Percentiles rank a stretch among this genome's conserved stretches.
phyloP scores from a whole-genome alignment of 2,888 invertebrate species.

The Calameuta idolon region DNA sequence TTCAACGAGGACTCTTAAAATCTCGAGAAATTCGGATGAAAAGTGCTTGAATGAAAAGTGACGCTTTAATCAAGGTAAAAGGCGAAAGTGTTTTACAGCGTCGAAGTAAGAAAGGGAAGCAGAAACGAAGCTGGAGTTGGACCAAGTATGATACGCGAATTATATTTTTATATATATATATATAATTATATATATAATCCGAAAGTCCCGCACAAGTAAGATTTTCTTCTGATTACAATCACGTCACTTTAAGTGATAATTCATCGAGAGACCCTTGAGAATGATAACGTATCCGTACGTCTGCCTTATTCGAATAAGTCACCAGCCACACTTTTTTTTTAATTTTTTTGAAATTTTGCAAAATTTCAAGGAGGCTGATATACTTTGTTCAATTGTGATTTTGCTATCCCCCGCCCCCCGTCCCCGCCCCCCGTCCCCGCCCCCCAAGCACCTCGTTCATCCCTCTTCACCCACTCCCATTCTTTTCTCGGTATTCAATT shows the following conservation, averaged over 20 bases:
- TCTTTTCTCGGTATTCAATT: background rate
- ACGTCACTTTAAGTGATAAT: background rate
- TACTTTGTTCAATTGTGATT: background rate
- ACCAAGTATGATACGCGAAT: background rate
- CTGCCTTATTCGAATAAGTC: background rate
- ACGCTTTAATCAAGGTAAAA: background rate
- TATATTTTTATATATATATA: background rate
- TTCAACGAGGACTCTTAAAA: background rate
- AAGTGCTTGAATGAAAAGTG: background rate
- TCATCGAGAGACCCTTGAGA: background rate
- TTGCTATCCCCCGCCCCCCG: background rate
- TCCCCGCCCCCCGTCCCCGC: no score
- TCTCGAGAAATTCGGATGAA: background rate
- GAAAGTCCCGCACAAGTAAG: background rate
- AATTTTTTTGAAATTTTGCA: background rate
- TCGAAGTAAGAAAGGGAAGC: background rate
- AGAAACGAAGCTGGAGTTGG: background rate
- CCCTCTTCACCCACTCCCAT: background rate
- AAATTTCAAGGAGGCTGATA: background rate
- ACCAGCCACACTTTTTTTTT: background rate
- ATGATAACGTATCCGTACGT: background rate
- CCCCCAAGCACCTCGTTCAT: background rate
- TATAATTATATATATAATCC: background rate
- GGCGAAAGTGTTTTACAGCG: background rate
- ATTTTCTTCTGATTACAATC: background rate